Base-by-base conservation (phyloP, 2,113 vertebrate genomes). In the Phrynosoma blainvillii region DNA sequence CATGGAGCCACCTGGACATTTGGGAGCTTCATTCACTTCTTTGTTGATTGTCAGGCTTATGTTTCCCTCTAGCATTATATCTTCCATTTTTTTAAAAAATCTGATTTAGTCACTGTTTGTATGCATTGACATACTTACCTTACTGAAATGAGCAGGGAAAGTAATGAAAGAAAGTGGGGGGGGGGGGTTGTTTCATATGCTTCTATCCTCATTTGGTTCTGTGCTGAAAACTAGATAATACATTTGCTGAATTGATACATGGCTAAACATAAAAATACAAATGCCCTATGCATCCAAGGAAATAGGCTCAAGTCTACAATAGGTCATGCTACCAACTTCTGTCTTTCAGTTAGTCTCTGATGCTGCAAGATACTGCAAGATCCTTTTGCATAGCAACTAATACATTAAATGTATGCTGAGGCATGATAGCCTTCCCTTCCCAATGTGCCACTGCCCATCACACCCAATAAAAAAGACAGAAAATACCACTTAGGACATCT, bases 61-160 rank as follows among this genome's bases (percentile, higher is more conserved):
- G 36, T 4, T 0, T 25, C 23, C 62, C 21, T 25, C 36, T 76
- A 0, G 0, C 47, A 84, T 70, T 25, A 52, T 54, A 2, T 59
- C 14, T 13, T 91, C 30, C 70, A 54, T 81, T 88, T 89, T 36
- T 36, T 36, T 36, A 36, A 36, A 70, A 32, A 5, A 1, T 74
- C 66, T 16, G n/a, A 21, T 56, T 70, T 23, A 5, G 10, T 70
- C 13, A 56, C 47, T 14, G 3, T 36, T 71, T 54, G n/a, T 80
- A 65, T 25, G 27, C 16, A 78, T 82, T 47, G 80, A 84, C 13
- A n/a, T 1, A 54, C 4, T 0, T 25, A 36, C 30, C 75, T 68
- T 83, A 62, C 73, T 70, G 59, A 52, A 59, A 0, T 0, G 74
- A 76, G 25, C 0, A 52, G 52, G 47, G 27, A 16, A 79, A 14